A percentile compares a stretch with the other conserved stretches of the same genome.
phyloP scores from a whole-genome alignment of 2,888 invertebrate species.

The Esperia sulphurella region DNA sequence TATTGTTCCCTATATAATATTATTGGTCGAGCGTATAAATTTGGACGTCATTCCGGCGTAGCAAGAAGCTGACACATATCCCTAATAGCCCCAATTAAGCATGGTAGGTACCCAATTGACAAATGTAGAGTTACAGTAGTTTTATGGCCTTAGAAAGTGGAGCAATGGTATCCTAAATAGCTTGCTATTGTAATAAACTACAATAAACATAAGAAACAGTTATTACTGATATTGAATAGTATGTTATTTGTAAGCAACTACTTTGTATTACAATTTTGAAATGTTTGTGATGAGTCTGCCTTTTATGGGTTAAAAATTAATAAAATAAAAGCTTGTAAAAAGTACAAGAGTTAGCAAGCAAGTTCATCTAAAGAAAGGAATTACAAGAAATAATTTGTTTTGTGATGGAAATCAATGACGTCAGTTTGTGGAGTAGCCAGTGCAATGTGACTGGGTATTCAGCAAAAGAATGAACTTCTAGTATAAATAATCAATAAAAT shows the following conservation, averaged over 20 bases:
- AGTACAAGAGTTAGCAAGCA: slow-evolving; percentile 5
- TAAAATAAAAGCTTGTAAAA: too few species aligned
- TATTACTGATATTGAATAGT: slow-evolving; percentile 17
- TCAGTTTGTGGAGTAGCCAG: slow-evolving; percentile 41
- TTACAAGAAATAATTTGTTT: slow-evolving; percentile 36
- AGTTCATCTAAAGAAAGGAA: slow-evolving; percentile 13
- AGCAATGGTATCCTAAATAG: slow-evolving; percentile 26
- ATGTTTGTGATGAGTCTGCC: too few species aligned
- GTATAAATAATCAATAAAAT: slow-evolving; percentile 9
- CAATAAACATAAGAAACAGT: slow-evolving; percentile 36
- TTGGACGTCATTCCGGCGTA: slow-evolving; percentile 44
- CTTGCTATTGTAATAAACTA: slow-evolving; percentile 34
- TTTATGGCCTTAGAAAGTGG: slow-evolving; percentile 27
- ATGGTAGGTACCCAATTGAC: slow-evolving; percentile 39
- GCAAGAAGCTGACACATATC: slow-evolving; percentile 66
- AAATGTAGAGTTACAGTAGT: slow-evolving; percentile 25
- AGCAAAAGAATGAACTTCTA: not conserved
- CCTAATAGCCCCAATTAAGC: slow-evolving; percentile 68
- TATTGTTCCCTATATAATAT: slow-evolving; percentile 31
- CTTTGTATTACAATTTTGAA: too few species aligned
- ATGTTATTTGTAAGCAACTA: not conserved
- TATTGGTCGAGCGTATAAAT: slow-evolving; percentile 35
- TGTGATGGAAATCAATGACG: slow-evolving; percentile 67
- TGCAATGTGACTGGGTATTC: slow-evolving; percentile 10
- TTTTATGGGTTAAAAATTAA: too few species aligned